Conservation (phyloP, 1,140 invertebrate species). For the Zaprionus ornatus region DNA sequence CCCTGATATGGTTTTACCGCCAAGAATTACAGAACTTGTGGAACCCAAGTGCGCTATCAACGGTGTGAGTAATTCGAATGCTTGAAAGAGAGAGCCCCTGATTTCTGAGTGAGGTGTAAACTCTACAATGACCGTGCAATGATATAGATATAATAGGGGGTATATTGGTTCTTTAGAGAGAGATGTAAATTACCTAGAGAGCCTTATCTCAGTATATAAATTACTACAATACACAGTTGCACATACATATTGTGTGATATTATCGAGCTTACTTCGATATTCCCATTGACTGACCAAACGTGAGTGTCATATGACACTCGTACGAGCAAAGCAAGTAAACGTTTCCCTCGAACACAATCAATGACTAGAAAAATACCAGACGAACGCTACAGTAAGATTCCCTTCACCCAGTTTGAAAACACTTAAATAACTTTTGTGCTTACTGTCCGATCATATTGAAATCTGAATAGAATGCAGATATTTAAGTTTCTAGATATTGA, state of each 20-base stretch:
- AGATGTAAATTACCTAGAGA: background rate
- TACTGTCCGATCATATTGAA: no score
- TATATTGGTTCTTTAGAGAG: background rate
- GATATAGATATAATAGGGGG: background rate
- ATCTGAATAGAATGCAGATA: no score
- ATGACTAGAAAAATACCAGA: no score
- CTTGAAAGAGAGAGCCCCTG: background rate
- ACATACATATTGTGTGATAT: background rate
- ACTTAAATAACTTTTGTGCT: no score
- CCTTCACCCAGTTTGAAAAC: no score
- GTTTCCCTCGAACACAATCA: background rate
- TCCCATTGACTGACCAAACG: background rate
- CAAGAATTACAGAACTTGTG: slow-evolving; percentile 31
- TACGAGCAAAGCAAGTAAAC: background rate
- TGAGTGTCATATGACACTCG: background rate
- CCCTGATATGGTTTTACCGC: slow-evolving; percentile 26
- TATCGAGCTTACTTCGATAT: background rate
- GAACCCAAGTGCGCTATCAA: slow-evolving; percentile 22
- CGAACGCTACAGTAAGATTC: no score
- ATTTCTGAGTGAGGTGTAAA: slow-evolving; percentile 19
- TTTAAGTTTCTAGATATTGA: no score
- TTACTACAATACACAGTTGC: background rate
- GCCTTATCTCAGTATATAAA: background rate
- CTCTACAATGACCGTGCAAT: background rate
- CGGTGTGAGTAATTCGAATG: slow-evolving; percentile 22